Base-by-base conservation (phyloP, 2,888 invertebrate species). In the Polietes domitor region DNA sequence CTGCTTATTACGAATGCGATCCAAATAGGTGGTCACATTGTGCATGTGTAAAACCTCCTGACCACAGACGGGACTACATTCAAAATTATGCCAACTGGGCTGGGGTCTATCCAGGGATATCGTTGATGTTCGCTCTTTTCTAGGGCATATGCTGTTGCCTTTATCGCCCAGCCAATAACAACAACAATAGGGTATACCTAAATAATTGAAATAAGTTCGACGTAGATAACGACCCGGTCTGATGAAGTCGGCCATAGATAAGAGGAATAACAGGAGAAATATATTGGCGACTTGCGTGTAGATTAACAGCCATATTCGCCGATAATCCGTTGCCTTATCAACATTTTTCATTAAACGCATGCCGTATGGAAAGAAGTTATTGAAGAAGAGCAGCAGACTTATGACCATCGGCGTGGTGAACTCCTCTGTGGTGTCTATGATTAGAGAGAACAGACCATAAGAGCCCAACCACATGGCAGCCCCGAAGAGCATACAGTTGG, bases 401-500 rank as follows among this genome's bases (percentile, higher is more conserved):
- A 88, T 79, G 9, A 87, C 75, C 0, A 88, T 75, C 15, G 80
- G 81, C 80, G 71, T 43, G 12, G 19, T 82, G 72, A 72, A 85
- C 32, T 87, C 86, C 86, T 47, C 86, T 79, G 24, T 85, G 82
- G 32, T 53, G 9, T 87, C 86, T 15, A 90, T 32, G 0, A 89
- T 77, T 6, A 88, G 81, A 0, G 88, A 80, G 73, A 89, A 91
- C 3, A 88, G 77, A 1, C 88, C 87, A 82, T 88, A 91, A 7
- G 86, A 86, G 4, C 87, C 85, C 0, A 90, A 32, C 90, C 90
- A 90, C 28, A 88, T 26, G 0, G 87, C 55, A 10, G 87, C 17
- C 0, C 85, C 88, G 37, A 87, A 87, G 0, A 90, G 85, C 0
- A 90, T 72, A 2, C 85, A 86, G 37, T 90, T 88, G 2, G 53